Evolutionary conservation across 2,113 vertebrate genomes (phyloP).

Genomic region (Brachypodius melanocephalos): DNA sequence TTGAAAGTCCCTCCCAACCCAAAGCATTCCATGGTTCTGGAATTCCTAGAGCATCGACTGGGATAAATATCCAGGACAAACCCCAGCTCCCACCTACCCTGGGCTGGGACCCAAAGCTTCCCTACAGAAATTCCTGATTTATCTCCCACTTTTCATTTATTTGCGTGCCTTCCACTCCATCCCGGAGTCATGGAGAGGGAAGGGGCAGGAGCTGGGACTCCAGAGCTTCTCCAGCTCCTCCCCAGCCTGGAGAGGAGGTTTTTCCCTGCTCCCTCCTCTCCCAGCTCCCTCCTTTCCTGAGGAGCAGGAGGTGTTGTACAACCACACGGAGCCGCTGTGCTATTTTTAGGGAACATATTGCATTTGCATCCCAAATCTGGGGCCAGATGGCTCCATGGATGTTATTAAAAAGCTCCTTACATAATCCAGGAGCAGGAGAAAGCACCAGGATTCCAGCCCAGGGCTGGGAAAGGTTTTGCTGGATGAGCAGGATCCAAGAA

Average conservation of each 20-base stretch:
- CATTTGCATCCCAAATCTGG: conserved; percentile 48
- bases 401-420: background rate
- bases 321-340: background rate
- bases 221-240: background rate
- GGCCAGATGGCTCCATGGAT: conserved; percentile 49
- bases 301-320: conserved; percentile 51
- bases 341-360: conserved; percentile 67
- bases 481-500: background rate
- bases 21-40: background rate
- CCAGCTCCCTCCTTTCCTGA: background rate
- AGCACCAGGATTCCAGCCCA: background rate
- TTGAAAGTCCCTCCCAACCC: background rate
- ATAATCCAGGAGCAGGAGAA: background rate
- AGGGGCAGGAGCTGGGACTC: background rate
- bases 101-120: background rate
- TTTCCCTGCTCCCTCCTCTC: background rate
- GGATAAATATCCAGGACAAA: background rate
- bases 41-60: background rate
- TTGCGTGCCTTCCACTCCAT: background rate
- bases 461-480: background rate
- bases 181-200: rapidly evolving
- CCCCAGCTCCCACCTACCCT: background rate
- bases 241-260: background rate
- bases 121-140: background rate
- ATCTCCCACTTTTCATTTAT: background rate